Base-by-base conservation (phyloP, 2,113 vertebrate species). In the Eudyptes chrysolophus region DNA sequence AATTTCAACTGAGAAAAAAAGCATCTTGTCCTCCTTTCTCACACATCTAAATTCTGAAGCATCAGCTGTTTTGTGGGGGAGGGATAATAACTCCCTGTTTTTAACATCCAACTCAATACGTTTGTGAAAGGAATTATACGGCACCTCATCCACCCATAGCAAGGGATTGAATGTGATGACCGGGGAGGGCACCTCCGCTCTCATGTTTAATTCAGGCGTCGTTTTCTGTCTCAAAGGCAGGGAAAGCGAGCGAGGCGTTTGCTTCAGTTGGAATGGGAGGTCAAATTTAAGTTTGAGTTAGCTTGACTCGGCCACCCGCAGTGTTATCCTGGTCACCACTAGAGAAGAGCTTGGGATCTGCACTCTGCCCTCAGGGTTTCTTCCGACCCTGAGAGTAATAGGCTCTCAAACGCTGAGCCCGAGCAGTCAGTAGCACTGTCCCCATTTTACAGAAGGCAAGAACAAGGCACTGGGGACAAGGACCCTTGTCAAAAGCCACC, bases 11-110 rank as follows among this genome's bases (percentile, higher is more conserved):
- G 61, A 93, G 55, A 21, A 66, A 77, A 92, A 88, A 92, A 57
- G 9, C 27, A 34, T 77, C 88, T 75, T 48, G 48, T 64, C 15
- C 69, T 95, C 36, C 55, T 89, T 92, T 91, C 70, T 92, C 21
- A 10, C 69, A 86, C 52, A 90, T 84, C 89, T 94, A 87, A 91
- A 94, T 95, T 95, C 69, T 78, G 80, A 95, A 79, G 52, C 92
- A 92, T 94, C 89, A 81, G 89, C 89, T 94, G n/a, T 94, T 94
- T 94, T 48, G 54, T 40, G 70, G 66, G 78, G 87, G 85, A 86
- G 62, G 87, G 85, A 92, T 94, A 93, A 87, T 92, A 95, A 83
- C 70, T 92, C 78, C 75, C 65, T 93, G 87, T 54, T 96, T 93
- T 85, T 83, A 93, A 94, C 92, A 80, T 74, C 84, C 78, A 87